These are phyloP conservation scores for Tringa solitaria DNA, from an alignment of 2,113 vertebrate species.

Conservation along the genomic window DNA sequence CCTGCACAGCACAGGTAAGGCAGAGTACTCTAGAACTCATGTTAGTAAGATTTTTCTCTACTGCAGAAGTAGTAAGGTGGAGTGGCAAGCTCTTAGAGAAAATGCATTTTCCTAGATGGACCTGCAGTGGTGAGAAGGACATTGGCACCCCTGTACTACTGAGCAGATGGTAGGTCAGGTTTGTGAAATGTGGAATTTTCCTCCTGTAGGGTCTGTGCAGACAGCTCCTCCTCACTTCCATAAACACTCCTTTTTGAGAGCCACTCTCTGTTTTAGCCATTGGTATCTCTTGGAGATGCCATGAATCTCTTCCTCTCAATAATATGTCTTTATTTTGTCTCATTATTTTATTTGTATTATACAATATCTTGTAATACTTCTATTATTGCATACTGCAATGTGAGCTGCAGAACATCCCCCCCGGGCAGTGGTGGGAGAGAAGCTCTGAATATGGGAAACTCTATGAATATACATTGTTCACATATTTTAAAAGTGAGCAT, in stretches of 20 bases:
- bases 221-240: background rate
- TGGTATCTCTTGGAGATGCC: background rate
- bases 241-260: background rate
- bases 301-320: background rate
- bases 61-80: background rate
- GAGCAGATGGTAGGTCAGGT: background rate
- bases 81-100: background rate
- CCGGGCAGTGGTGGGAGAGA: background rate
- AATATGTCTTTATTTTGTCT: background rate
- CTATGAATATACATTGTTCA: background rate
- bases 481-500: background rate
- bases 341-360: background rate
- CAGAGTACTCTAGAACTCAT: background rate
- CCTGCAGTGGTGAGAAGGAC: background rate
- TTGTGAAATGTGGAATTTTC: background rate
- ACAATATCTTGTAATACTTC: background rate
- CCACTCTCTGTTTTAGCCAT: background rate
- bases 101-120: background rate
- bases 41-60: background rate
- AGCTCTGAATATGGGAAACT: background rate
- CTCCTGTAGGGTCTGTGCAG: background rate
- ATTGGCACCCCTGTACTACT: accelerated
- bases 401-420: background rate
- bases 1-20: background rate
- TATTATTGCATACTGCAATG: background rate